phyloP scores from a whole-genome alignment of 30 jellyfish, hydroid and myxozoan species.

The Pelagia noctiluca region DNA sequence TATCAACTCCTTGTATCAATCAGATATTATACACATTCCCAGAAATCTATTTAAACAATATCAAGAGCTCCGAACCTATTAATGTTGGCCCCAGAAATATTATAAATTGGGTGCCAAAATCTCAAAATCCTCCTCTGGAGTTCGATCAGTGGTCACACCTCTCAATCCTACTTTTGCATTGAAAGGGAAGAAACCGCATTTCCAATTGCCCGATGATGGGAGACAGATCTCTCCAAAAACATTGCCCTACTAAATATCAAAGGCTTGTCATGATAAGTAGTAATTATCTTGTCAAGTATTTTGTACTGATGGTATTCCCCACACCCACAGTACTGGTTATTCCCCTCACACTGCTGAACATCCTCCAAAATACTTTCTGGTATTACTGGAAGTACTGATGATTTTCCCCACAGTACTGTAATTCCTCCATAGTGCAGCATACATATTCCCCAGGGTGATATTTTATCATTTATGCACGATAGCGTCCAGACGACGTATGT shows the following conservation, averaged over 20 bases:
- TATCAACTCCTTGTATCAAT: neutral
- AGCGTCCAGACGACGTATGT: too few relatives aligned
- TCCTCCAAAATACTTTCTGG: too few relatives aligned
- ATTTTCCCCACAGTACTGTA: too few relatives aligned
- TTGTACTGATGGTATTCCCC: too few relatives aligned
- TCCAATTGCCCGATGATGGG: neutral
- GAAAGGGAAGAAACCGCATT: neutral
- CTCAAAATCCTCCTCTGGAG: neutral
- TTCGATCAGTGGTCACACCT: neutral
- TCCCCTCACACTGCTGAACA: too few relatives aligned
- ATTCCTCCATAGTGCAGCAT: too few relatives aligned
- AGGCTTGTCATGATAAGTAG: slow-evolving; percentile 2
- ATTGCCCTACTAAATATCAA: neutral
- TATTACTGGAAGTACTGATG: too few relatives aligned
- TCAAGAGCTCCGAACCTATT: neutral
- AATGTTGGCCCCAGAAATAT: neutral
- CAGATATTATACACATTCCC: neutral
- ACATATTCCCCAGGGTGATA: too few relatives aligned
- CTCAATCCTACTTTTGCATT: neutral
- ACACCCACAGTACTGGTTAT: too few relatives aligned
- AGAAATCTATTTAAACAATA: neutral
- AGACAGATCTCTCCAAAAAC: neutral
- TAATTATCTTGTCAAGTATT: neutral
- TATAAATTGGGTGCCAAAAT: neutral
- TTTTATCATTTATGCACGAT: too few relatives aligned